Conservation (phyloP, 2,797 vertebrate species). For the Rhabdophis nuchalis region DNA sequence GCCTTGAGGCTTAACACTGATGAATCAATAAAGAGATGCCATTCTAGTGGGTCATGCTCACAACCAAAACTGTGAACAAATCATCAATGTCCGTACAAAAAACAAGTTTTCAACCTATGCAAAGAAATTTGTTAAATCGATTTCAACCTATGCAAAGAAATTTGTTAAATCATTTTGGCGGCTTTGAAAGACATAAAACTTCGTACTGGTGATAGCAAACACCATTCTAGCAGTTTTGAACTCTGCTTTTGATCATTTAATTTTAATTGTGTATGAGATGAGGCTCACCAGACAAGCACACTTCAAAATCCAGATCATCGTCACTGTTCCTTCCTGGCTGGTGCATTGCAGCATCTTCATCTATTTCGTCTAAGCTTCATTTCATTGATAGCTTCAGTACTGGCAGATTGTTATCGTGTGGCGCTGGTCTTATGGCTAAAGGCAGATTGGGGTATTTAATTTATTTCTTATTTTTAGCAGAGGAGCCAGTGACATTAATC, state of each 20-base stretch:
- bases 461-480: background rate
- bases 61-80: background rate
- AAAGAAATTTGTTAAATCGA: too few relatives aligned
- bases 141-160: background rate
- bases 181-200: background rate
- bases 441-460: background rate
- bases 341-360: background rate
- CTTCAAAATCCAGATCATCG: background rate
- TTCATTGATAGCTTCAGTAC: background rate
- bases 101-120: background rate
- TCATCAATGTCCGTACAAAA: background rate
- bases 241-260: background rate
- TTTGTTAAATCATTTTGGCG: background rate
- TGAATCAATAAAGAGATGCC: background rate
- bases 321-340: background rate
- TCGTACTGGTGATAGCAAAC: background rate
- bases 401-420: background rate
- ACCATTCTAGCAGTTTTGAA: background rate
- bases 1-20: background rate
- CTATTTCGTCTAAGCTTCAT: background rate
- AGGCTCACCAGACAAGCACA: background rate
- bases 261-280: background rate
- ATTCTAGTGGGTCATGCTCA: background rate
- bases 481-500: background rate
- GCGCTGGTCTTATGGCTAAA: background rate